These are phyloP conservation scores for Acronicta alni DNA, from an alignment of 2,888 invertebrate genomes.

Conservation along the genomic window DNA sequence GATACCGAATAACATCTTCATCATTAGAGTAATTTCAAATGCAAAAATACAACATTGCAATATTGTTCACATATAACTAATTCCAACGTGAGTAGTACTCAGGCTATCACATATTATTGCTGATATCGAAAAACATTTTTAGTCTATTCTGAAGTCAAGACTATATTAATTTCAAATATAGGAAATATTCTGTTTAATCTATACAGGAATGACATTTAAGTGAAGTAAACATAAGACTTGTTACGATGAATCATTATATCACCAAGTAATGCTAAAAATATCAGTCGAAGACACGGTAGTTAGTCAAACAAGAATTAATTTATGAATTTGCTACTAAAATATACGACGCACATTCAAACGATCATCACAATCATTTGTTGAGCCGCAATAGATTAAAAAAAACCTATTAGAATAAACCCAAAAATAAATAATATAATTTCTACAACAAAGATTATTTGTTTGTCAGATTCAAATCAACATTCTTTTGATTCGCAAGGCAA, in stretches of 20 bases:
- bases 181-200: background rate
- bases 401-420: slow-evolving; percentile 42
- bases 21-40: slow-evolving; percentile 22
- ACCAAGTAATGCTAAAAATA: background rate
- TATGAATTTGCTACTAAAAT: slow-evolving; percentile 4
- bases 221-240: background rate
- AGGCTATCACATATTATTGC: no score
- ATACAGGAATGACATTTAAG: background rate
- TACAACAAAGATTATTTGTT: slow-evolving; percentile 53
- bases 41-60: slow-evolving; percentile 5
- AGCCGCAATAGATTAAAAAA: slow-evolving; percentile 35
- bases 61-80: background rate
- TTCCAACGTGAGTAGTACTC: background rate
- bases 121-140: no score
- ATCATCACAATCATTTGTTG: slow-evolving; percentile 28
- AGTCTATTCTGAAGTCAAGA: no score
- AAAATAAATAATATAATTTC: slow-evolving; percentile 45
- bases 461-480: slow-evolving; percentile 62
- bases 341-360: slow-evolving; percentile 12
- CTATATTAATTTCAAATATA: no score
- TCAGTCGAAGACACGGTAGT: background rate
- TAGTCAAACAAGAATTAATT: slow-evolving; percentile 1
- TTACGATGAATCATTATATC: background rate
- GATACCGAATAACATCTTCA: slow-evolving; percentile 24
- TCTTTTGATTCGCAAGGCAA: slow-evolving; percentile 65